Conservation (phyloP, 2,888 invertebrate genomes). For the Platycheirus albimanus region DNA sequence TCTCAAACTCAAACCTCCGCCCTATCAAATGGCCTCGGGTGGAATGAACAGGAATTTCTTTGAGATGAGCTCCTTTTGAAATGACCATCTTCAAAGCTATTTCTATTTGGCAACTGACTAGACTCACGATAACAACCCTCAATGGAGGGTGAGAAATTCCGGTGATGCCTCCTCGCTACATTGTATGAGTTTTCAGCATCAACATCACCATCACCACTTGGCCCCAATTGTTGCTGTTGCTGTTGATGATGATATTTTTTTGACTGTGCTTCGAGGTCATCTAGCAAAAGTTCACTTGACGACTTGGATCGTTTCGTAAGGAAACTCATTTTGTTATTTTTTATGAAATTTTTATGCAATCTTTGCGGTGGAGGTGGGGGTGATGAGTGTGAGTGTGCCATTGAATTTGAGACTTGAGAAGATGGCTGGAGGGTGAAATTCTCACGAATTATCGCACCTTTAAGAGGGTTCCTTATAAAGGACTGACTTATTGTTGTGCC, state of each 20-base stretch:
- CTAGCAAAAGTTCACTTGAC: conserved; percentile 79
- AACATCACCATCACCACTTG: conserved; percentile 21
- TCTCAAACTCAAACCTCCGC: conserved; percentile 61
- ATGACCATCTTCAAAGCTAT: conserved; percentile 31
- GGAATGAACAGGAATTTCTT: conserved; percentile 35
- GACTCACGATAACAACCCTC: conserved; percentile 4
- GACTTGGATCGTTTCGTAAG: conserved; percentile 80
- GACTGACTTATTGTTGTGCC: conserved; percentile 82
- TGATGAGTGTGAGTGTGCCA: too few relatives aligned
- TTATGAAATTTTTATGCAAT: conserved; percentile 40
- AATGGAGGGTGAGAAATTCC: conserved; percentile 15
- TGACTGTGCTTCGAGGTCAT: conserved; percentile 79
- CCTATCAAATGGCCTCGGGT: conserved; percentile 43
- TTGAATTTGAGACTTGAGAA: conserved; percentile 68
- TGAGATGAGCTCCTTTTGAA: conserved; percentile 52
- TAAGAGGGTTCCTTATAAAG: conserved; percentile 80
- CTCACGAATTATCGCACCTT: conserved; percentile 76
- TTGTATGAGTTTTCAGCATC: conserved; percentile 28
- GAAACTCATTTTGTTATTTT: conserved; percentile 72
- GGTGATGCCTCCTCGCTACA: background rate
- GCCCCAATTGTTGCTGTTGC: background rate
- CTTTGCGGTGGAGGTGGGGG: conserved; percentile 36
- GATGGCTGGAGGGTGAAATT: conserved; percentile 75
- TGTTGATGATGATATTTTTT: conserved; percentile 78
- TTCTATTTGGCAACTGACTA: conserved; percentile 18